Percentiles rank a stretch among this genome's conserved stretches.
Evolutionary conservation across 2,797 vertebrate genomes (phyloP).

Genomic region (Alcedo quadribrachys): DNA sequence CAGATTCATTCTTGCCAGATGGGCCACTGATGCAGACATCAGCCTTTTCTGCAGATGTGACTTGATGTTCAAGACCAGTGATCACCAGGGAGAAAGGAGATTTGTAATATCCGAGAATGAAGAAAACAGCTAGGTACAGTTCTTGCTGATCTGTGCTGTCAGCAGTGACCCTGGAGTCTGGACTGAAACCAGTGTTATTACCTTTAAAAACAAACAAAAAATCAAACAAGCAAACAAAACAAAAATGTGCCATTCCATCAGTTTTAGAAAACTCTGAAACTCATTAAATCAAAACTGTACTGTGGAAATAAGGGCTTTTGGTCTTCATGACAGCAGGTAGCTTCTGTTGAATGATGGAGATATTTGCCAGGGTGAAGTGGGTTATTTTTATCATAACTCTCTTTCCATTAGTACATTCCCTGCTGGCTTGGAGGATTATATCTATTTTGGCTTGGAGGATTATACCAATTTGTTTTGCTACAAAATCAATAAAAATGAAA

Average conservation of each 20-base stretch:
- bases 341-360: constrained; percentile 16
- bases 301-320: neutral
- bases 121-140: neutral
- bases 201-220: neutral
- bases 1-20: constrained; percentile 1
- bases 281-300: neutral
- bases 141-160: neutral
- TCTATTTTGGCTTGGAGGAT: constrained; percentile 53
- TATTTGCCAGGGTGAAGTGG: constrained; percentile 9
- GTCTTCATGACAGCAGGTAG: neutral
- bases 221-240: neutral
- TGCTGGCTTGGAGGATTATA: constrained; percentile 44
- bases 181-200: neutral
- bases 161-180: neutral
- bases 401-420: constrained; percentile 43
- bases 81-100: neutral
- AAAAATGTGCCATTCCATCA: neutral
- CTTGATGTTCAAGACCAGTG: neutral
- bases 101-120: neutral
- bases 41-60: neutral
- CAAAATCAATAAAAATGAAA: constrained; percentile 69
- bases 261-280: neutral
- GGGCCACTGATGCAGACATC: neutral
- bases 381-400: constrained; percentile 54
- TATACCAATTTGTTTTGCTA: constrained; percentile 59